phyloP scores from a whole-genome alignment of 2,797 vertebrate genomes.

The Pseudochirops cupreus region DNA sequence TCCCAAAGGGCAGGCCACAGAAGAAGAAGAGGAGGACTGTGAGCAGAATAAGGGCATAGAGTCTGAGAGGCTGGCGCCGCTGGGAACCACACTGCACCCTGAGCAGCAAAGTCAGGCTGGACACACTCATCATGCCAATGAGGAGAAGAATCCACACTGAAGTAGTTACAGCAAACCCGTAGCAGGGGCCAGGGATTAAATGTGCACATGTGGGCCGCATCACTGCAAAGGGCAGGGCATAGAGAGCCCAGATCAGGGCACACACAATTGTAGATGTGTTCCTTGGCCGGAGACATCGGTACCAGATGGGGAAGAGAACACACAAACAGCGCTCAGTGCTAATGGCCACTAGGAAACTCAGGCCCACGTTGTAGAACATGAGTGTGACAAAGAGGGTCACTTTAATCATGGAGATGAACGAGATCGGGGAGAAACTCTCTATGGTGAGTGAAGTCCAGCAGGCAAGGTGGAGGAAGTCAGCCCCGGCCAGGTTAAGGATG shows the following conservation, averaged over 20 bases:
- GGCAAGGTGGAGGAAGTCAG: constrained; percentile 64
- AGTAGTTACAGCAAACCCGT: background rate
- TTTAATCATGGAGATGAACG: rapidly evolving
- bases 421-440: rapidly evolving
- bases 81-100: constrained; percentile 21
- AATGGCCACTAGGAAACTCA: constrained; percentile 56
- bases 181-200: rapidly evolving
- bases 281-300: background rate
- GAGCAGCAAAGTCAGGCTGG: constrained; percentile 58
- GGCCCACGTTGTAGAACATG: background rate
- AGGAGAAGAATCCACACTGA: rapidly evolving
- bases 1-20: constrained; percentile 53
- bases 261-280: background rate
- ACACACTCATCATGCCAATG: constrained; percentile 13
- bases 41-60: constrained; percentile 53
- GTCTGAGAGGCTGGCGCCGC: background rate
- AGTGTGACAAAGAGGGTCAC: rapidly evolving
- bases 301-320: background rate
- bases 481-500: constrained; percentile 6
- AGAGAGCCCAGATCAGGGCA: constrained; percentile 62
- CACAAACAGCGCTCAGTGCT: constrained; percentile 44
- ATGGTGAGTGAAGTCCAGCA: rapidly evolving
- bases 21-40: constrained; percentile 53
- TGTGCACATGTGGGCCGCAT: constrained; percentile 13
- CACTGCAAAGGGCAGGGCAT: background rate